Base-by-base conservation (phyloP, 1,140 invertebrate species). In the Drosophila tropicalis region DNA sequence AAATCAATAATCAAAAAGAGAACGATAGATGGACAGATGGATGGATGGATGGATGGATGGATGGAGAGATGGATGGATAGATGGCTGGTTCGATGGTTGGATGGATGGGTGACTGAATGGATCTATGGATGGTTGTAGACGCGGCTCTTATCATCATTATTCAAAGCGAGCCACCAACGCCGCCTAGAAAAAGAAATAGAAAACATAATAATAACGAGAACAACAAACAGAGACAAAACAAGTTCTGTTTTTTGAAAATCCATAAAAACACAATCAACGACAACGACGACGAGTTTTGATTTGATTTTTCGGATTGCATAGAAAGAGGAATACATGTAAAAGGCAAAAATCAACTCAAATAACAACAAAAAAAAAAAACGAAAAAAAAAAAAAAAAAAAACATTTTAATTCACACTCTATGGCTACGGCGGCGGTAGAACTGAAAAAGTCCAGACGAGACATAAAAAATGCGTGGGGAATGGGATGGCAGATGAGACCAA, bases 91-190 rank as follows among this genome's bases (percentile, higher is more conserved):
- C n/a, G 67, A 81, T 62, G 29, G 71, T n/a, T 67, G 62, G 70
- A 57, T 64, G 61, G 73, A 58, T 10, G 56, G 55, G 12, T 61
- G 34, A 36, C 19, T 65, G 34, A 32, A 3, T 60, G 17, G 67
- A 81, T 67, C 47, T 63, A n/a, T 67, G 70, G 72, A 64, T 64
- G 61, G 72, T 63, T 17, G 56, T 58, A 36, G 56, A 58, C 60
- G 55, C 72, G 64, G 54, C 65, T 70, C 83, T 87, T 89, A 87
- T 89, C 83, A 89, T 87, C 83, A 87, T 87, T 87, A 87, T 87
- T 87, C 84, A 87, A 89, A 87, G 83, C 80, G 70, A 86, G 78
- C 81, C 81, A 85, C 81, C 81, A 81, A 85, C 81, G 81, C 81
- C 73, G 73, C 67, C 67, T 80, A 66, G 67, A 73, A 76, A 86